Evolutionary conservation across 2,797 vertebrate species (phyloP).

Genomic region (Melanotaenia trifasciata): DNA sequence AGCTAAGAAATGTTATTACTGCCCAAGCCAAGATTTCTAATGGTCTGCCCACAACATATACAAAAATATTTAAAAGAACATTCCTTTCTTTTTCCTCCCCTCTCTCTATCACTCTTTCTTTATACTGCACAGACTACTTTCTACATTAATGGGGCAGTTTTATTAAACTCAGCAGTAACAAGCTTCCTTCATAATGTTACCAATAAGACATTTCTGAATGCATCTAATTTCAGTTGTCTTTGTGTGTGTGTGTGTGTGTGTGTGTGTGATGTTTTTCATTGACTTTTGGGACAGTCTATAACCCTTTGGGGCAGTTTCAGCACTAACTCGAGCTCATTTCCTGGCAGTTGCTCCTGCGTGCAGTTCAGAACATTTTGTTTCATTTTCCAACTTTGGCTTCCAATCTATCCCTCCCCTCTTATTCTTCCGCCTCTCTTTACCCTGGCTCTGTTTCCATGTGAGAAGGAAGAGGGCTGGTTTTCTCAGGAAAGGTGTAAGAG

Average conservation of each 20-base stretch:
- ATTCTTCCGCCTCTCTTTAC: slow-evolving; percentile 56
- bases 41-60: background rate
- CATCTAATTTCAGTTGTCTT: background rate
- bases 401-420: slow-evolving; percentile 75
- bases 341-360: slow-evolving; percentile 61
- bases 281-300: slow-evolving; percentile 31
- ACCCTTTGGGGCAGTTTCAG: slow-evolving; percentile 37
- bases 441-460: slow-evolving; percentile 62
- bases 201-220: slow-evolving; percentile 4
- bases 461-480: slow-evolving; percentile 59
- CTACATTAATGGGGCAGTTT: background rate
- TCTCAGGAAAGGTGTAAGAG: slow-evolving; percentile 49
- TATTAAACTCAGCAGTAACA: background rate
- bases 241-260: slow-evolving; percentile 17
- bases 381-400: slow-evolving; percentile 74
- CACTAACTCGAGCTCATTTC: slow-evolving; percentile 55
- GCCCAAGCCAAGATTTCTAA: background rate
- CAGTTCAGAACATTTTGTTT: slow-evolving; percentile 80
- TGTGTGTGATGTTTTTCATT: slow-evolving; percentile 30
- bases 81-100: background rate
- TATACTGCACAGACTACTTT: background rate
- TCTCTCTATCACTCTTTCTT: background rate
- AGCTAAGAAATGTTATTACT: background rate
- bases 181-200: background rate
- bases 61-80: background rate